Percentiles rank a stretch among this genome's conserved stretches.
These are phyloP conservation scores for Eriocheir sinensis DNA, from an alignment of 1,140 invertebrate species.

Conservation along the genomic window DNA sequence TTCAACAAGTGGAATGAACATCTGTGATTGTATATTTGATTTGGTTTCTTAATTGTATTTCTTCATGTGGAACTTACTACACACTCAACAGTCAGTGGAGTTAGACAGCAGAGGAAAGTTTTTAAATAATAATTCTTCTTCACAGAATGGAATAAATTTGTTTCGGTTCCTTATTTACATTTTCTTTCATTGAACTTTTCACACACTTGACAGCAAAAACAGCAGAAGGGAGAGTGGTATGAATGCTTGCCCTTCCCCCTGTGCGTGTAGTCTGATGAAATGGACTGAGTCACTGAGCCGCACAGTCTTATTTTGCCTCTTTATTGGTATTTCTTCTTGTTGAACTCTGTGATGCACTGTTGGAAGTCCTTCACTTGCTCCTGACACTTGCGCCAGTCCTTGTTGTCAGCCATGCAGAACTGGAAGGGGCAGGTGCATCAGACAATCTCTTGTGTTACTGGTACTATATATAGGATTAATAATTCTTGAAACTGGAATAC, in stretches of 20 bases:
- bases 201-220: no score
- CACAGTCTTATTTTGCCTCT: neutral
- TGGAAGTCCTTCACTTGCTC: conserved; percentile 89
- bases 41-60: no score
- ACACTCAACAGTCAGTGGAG: no score
- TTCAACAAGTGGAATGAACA: no score
- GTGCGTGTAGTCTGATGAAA: neutral
- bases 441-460: neutral
- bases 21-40: no score
- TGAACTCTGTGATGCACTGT: conserved; percentile 87
- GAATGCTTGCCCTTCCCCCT: neutral
- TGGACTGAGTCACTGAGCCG: neutral
- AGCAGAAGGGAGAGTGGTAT: no score
- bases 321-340: conserved; percentile 78
- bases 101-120: no score
- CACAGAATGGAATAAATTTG: no score
- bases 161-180: no score
- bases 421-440: conserved; percentile 83
- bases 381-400: conserved; percentile 96
- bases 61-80: no score
- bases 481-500: neutral
- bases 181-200: no score
- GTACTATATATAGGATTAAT: neutral
- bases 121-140: no score
- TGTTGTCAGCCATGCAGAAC: conserved; percentile 93